Percentiles rank a stretch among this genome's conserved stretches.
phyloP scores from a whole-genome alignment of 2,113 vertebrate genomes.

The Tragulus kanchil region DNA sequence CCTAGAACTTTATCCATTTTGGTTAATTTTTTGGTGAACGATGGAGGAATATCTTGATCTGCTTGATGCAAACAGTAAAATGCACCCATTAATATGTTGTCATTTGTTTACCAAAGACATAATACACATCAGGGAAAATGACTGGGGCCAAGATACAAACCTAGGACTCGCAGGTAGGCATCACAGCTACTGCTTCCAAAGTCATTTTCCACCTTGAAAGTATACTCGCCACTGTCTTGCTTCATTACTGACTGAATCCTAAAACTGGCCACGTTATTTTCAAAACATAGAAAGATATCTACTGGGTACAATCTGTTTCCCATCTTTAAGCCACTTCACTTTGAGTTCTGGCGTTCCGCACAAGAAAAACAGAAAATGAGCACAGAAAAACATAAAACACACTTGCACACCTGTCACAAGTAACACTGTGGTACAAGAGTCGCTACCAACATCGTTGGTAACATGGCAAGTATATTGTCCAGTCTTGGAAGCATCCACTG shows the following conservation, averaged over 20 bases:
- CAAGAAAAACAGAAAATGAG: no score
- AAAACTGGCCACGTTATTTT: slow-evolving; percentile 95
- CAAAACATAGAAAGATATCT: slow-evolving; percentile 96
- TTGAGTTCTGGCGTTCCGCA: slow-evolving; percentile 97
- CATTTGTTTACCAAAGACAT: slow-evolving; percentile 35
- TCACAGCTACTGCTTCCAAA: slow-evolving; percentile 95
- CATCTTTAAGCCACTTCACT: slow-evolving; percentile 96
- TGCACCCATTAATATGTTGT: slow-evolving; percentile 71
- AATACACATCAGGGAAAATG: background rate
- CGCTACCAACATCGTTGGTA: slow-evolving; percentile 97
- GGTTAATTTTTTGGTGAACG: slow-evolving; percentile 95
- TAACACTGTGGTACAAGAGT: slow-evolving; percentile 93
- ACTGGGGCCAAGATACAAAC: slow-evolving; percentile 89
- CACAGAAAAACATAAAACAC: no score
- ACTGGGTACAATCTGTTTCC: slow-evolving; percentile 94
- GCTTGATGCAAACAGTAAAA: slow-evolving; percentile 86
- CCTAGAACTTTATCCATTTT: slow-evolving; percentile 95
- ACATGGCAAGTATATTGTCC: slow-evolving; percentile 96
- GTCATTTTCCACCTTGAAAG: slow-evolving; percentile 96
- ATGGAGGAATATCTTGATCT: slow-evolving; percentile 97
- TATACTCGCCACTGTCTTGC: slow-evolving; percentile 95
- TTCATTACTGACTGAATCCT: slow-evolving; percentile 94
- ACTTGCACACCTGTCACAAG: no score
- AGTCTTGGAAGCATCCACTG: slow-evolving; percentile 92
- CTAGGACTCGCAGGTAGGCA: slow-evolving; percentile 93